Evolutionary conservation across 2,888 invertebrate genomes (phyloP), one percentile per base, ranked within the genome.

Genomic region (Caenorhabditis virilis): DNA sequence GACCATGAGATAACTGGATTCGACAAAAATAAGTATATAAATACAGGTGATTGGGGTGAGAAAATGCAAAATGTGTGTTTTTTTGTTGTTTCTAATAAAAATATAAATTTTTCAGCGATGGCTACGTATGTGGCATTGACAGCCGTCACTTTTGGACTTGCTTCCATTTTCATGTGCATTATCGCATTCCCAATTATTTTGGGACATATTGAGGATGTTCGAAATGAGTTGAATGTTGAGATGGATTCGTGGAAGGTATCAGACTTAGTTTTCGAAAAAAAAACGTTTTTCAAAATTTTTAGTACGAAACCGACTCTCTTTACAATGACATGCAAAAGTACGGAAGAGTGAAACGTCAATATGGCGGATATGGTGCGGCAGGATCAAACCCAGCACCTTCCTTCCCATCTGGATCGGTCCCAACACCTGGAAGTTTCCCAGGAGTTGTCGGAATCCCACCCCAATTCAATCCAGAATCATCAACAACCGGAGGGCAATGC

Each of bases 201-300:
- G 35, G 50, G 43, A 18, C 65, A 73, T 50, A 60, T 77, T 55
- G 59, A 58, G 39, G 69, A 72, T 45, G 75, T 77, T 57, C 63
- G 73, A 16, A 58, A 55, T 39, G 72, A 75, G 46, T 57, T 77
- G 49, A 57, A 70, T 41, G 50, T 65, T 35, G 77, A 75, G 58
- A 69, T 77, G 62, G 71, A 75, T 42, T 52, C 58, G 13, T 72
- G 73, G 74, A 75, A 69, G 73, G 74, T 72, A 18, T 45, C 30
- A 5, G 30, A 30, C 30, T 13, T 15, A n/a, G n/a, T n/a, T n/a
- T n/a, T n/a, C n/a, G n/a, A n/a, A n/a, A n/a, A n/a, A n/a, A n/a
- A n/a, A 6, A 4, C 20, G 6, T 6, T 22, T 11, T 15, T 22
- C 4, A 13, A 9, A 46, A 43, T 7, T 56, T 69, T 42, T 35